Conservation (phyloP, 2,888 invertebrate genomes). For the Tetranychus piercei region DNA sequence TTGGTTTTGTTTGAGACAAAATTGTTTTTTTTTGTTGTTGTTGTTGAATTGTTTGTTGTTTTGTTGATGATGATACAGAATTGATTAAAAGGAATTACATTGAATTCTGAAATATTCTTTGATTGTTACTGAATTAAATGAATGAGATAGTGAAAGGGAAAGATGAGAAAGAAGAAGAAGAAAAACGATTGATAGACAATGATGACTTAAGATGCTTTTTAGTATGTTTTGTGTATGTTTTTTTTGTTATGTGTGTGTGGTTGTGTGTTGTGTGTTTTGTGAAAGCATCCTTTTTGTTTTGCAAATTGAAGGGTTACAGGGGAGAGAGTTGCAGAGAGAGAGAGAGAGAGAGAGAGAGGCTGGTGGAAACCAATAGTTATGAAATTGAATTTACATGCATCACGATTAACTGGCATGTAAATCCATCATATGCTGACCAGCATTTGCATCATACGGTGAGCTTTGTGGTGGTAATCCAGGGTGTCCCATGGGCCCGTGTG, state of each 20-base stretch:
- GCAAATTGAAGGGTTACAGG: not conserved
- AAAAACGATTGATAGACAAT: not conserved
- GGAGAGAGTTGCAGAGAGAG: not conserved
- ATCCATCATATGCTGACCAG: slow-evolving; percentile 30
- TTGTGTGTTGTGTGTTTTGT: no score
- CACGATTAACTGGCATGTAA: slow-evolving; percentile 29
- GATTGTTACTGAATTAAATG: not conserved
- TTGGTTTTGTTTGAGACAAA: no score
- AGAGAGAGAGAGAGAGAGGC: not conserved
- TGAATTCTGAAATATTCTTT: not conserved
- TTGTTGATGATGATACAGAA: not conserved
- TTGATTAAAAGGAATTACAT: not conserved
- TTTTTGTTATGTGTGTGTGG: no score
- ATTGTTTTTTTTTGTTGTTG: no score
- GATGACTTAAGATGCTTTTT: not conserved
- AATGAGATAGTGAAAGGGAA: not conserved
- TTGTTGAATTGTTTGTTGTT: no score
- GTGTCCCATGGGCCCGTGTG: slow-evolving; percentile 34
- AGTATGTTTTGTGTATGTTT: not conserved
- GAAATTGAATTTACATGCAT: not conserved
- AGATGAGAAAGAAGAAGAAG: not conserved
- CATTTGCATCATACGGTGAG: slow-evolving; percentile 31
- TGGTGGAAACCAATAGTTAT: not conserved
- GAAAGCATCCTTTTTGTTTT: no score
- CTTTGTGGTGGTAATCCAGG: slow-evolving; percentile 35